Evolutionary conservation across 2,797 vertebrate genomes (phyloP).

Genomic region (Denticeps clupeoides): DNA sequence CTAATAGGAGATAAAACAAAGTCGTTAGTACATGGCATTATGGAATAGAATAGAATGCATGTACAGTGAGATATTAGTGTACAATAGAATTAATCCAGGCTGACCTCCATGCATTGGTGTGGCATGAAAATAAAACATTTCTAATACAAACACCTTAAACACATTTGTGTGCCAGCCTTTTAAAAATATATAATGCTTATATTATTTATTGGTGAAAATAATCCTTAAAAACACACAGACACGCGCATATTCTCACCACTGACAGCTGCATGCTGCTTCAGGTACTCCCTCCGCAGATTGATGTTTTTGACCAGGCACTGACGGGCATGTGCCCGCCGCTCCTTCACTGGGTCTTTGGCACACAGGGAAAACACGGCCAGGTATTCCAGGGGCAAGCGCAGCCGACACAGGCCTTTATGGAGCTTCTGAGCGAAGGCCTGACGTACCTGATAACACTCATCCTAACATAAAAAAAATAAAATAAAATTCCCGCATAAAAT

Average conservation of each 20-base stretch:
- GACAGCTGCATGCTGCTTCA: constrained; percentile 92
- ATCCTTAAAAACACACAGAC: too few species aligned
- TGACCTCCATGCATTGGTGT: too few species aligned
- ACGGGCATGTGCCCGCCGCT: constrained; percentile 87
- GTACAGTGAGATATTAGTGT: too few species aligned
- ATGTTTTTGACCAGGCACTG: constrained; percentile 97
- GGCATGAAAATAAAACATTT: too few species aligned
- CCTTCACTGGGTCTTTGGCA: constrained; percentile 94
- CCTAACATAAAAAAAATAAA: constrained; percentile 45
- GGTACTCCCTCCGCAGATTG: constrained; percentile 88
- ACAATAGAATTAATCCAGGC: too few species aligned
- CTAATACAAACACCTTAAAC: too few species aligned
- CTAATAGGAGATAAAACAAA: constrained; percentile 47
- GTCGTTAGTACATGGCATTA: too few species aligned
- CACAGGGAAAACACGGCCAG: constrained; percentile 94
- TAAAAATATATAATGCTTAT: too few species aligned
- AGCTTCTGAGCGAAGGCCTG: constrained; percentile 96
- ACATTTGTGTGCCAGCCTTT: too few species aligned
- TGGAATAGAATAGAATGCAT: too few species aligned
- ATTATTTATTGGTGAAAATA: too few species aligned
- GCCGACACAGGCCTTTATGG: constrained; percentile 84
- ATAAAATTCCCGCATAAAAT: background rate
- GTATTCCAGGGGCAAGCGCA: constrained; percentile 90
- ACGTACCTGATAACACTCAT: constrained; percentile 96
- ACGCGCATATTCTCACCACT: constrained; percentile 66